A percentile compares a stretch with the other conserved stretches of the same genome.
Conservation (phyloP, 2,797 vertebrate species). For the Anabas testudineus region DNA sequence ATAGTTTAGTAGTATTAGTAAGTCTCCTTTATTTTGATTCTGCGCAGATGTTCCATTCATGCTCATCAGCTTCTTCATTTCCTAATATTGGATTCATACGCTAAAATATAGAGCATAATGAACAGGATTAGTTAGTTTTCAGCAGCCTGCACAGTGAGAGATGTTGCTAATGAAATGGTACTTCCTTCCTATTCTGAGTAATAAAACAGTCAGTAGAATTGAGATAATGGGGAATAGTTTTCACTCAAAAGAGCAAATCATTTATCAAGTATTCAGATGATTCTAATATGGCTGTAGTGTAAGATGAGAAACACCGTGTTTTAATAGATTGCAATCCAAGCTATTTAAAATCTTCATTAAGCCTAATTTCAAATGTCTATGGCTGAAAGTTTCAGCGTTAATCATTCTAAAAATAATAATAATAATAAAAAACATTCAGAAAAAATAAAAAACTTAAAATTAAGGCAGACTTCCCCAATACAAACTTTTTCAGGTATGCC, state of each 20-base stretch:
- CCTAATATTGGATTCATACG: conserved; percentile 37
- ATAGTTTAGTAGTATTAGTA: conserved; percentile 16
- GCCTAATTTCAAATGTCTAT: conserved; percentile 58
- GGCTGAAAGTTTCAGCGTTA: conserved; percentile 39
- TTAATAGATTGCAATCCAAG: conserved; percentile 61
- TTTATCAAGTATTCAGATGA: conserved; percentile 48
- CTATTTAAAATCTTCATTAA: conserved; percentile 58
- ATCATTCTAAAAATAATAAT: background rate
- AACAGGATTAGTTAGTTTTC: conserved; percentile 35
- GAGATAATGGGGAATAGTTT: conserved; percentile 53
- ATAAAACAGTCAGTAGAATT: conserved; percentile 42
- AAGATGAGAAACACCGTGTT: conserved; percentile 49
- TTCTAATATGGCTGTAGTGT: conserved; percentile 52
- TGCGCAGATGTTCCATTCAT: conserved; percentile 74
- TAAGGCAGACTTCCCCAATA: too few relatives aligned
- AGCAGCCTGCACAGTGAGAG: conserved; percentile 32
- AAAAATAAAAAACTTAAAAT: too few relatives aligned
- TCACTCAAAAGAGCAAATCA: conserved; percentile 40
- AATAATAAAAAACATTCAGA: background rate
- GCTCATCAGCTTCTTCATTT: conserved; percentile 48
- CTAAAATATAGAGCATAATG: conserved; percentile 28
- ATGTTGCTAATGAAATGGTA: conserved; percentile 13
- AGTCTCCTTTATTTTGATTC: conserved; percentile 17
- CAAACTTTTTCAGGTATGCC: too few relatives aligned
- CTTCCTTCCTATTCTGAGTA: conserved; percentile 62